A percentile compares a stretch with the other conserved stretches of the same genome.
These are phyloP conservation scores for Redunca redunca DNA, from an alignment of 2,113 vertebrate species.

Conservation along the genomic window DNA sequence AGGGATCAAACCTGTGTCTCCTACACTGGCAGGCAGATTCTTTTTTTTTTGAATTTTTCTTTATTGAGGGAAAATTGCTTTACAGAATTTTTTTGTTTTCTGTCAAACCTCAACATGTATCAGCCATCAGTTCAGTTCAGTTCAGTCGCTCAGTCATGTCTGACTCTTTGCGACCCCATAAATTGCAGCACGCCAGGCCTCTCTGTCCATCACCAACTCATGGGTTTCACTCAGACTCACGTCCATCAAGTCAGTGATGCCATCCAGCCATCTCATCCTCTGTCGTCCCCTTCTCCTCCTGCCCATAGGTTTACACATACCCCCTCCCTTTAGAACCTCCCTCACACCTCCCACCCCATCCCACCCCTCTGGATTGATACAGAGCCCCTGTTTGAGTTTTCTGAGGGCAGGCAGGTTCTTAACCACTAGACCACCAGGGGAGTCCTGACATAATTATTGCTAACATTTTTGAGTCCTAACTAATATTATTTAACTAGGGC, in stretches of 20 bases:
- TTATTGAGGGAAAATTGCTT: not conserved
- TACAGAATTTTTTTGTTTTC: not conserved
- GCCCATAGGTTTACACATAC: not conserved
- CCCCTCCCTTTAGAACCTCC: not conserved
- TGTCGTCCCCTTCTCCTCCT: too few species aligned
- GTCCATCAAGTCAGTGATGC: too few species aligned
- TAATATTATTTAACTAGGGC: not conserved
- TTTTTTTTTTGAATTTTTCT: not conserved
- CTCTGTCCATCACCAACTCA: too few species aligned
- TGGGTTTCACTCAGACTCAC: too few species aligned
- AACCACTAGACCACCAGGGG: not conserved
- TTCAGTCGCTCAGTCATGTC: too few species aligned
- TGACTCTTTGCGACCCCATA: rapidly evolving
- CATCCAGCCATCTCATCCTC: too few species aligned
- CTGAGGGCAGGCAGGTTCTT: not conserved
- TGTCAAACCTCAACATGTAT: not conserved
- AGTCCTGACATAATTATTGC: not conserved
- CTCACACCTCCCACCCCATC: not conserved
- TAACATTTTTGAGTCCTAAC: not conserved
- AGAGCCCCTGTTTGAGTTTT: not conserved
- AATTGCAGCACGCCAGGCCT: too few species aligned
- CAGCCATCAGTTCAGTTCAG: not conserved
- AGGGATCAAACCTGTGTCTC: not conserved
- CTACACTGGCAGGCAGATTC: not conserved
- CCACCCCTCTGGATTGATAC: not conserved